Evolutionary conservation across 2,888 invertebrate genomes (phyloP).

Genomic region (Athalia cordata): DNA sequence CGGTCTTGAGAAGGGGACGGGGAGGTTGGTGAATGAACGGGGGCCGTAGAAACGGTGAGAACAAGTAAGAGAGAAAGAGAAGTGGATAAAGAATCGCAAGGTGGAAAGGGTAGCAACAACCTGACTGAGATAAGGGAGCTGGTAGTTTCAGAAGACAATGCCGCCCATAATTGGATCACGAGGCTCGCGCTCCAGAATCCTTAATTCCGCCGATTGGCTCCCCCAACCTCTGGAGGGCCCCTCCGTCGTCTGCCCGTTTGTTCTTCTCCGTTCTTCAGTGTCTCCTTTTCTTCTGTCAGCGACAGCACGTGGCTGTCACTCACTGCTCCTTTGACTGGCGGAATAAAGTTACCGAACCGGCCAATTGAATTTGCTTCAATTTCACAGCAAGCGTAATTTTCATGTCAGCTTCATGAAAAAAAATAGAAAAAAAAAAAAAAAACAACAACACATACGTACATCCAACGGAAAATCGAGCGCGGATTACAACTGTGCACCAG

Average conservation of each 20-base stretch:
- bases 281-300: conserved; percentile 53
- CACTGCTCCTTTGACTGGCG: conserved; percentile 42
- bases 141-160: conserved; percentile 66
- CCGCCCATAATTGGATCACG: conserved; percentile 67
- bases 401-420: conserved; percentile 25
- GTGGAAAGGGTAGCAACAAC: conserved; percentile 44
- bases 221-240: conserved; percentile 51
- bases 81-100: conserved; percentile 35
- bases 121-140: conserved; percentile 61
- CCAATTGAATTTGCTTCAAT: conserved; percentile 45
- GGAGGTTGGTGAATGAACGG: not conserved
- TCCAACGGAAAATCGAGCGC: no score
- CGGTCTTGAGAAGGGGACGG: no score
- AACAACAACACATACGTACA: not conserved
- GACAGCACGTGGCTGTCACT: conserved; percentile 48
- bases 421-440: not conserved
- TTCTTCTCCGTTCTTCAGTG: conserved; percentile 20
- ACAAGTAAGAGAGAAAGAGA: conserved; percentile 30
- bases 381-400: conserved; percentile 39
- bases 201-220: conserved; percentile 65
- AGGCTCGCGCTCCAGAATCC: conserved; percentile 64
- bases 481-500: no score
- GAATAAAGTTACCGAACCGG: conserved; percentile 45
- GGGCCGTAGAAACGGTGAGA: conserved; percentile 10
- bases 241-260: conserved; percentile 38